These are phyloP conservation scores for Meloidogyne chitwoodi DNA, from an alignment of 1,140 invertebrate genomes.

Conservation along the genomic window DNA sequence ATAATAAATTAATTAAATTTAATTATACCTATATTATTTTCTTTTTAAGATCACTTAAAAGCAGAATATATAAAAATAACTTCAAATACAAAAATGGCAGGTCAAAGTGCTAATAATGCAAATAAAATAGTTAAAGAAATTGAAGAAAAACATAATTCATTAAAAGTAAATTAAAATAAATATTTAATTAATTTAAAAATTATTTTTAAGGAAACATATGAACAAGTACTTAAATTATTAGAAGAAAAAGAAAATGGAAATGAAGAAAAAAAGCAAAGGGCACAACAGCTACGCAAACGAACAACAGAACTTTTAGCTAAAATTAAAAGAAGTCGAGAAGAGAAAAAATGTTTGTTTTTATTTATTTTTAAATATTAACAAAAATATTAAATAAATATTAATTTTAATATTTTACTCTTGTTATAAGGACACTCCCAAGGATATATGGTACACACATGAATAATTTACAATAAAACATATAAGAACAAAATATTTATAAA, in stretches of 20 bases:
- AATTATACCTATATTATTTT: too few relatives aligned
- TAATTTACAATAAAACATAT: too few relatives aligned
- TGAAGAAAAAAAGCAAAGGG: conserved; percentile 42
- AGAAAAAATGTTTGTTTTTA: conserved; percentile 35
- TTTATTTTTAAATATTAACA: background rate
- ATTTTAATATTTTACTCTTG: too few relatives aligned
- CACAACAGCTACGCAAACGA: conserved; percentile 35
- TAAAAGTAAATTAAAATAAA: conserved; percentile 28
- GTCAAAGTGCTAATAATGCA: conserved; percentile 35
- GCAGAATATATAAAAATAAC: conserved; percentile 49
- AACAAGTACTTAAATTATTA: conserved; percentile 35
- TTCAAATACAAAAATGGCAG: conserved; percentile 39
- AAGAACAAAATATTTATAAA: too few relatives aligned
- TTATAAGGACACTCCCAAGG: too few relatives aligned
- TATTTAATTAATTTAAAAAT: background rate
- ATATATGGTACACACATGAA: too few relatives aligned
- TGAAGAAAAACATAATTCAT: conserved; percentile 32
- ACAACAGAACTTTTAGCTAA: conserved; percentile 47
- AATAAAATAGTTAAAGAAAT: conserved; percentile 33
- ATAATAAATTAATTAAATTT: background rate
- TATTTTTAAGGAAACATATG: conserved; percentile 42
- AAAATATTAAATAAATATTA: too few relatives aligned
- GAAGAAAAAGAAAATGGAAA: conserved; percentile 49
- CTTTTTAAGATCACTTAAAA: conserved; percentile 37
- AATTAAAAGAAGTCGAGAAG: conserved; percentile 35